A percentile compares a stretch with the other conserved stretches of the same genome.
Evolutionary conservation across 2,888 invertebrate species (phyloP).

Genomic region (Athalia cordata): DNA sequence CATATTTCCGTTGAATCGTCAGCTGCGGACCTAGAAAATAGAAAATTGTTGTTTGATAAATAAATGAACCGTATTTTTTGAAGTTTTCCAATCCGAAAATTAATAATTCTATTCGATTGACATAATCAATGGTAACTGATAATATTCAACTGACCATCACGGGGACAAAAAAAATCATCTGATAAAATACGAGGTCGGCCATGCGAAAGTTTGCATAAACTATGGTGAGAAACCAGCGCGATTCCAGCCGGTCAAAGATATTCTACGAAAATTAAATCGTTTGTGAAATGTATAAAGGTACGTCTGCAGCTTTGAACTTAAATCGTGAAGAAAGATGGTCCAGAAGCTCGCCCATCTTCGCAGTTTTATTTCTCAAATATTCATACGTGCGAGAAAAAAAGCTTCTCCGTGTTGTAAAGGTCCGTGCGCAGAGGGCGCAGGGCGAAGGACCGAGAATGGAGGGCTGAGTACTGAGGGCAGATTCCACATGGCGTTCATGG

Average conservation of each 20-base stretch:
- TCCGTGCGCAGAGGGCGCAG: constrained; percentile 14
- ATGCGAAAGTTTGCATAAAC: constrained; percentile 23
- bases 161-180: too few species aligned
- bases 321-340: not conserved
- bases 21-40: too few species aligned
- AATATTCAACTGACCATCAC: not conserved
- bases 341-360: constrained; percentile 23
- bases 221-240: not conserved
- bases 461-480: constrained; percentile 27
- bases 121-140: not conserved
- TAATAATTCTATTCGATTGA: too few species aligned
- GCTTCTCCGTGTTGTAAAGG: constrained; percentile 34
- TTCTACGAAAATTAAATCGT: constrained; percentile 34
- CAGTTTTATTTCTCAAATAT: constrained; percentile 20
- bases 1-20: too few species aligned
- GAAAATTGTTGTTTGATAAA: not conserved
- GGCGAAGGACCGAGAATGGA: constrained; percentile 14
- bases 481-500: constrained; percentile 44
- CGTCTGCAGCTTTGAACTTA: not conserved
- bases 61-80: constrained; percentile 3
- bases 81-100: too few species aligned
- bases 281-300: constrained; percentile 12
- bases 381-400: constrained; percentile 39
- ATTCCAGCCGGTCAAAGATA: not conserved
- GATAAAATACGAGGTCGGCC: too few species aligned